These are phyloP conservation scores for Drosophila setifemur DNA, from an alignment of 1,140 invertebrate genomes.

Conservation along the genomic window DNA sequence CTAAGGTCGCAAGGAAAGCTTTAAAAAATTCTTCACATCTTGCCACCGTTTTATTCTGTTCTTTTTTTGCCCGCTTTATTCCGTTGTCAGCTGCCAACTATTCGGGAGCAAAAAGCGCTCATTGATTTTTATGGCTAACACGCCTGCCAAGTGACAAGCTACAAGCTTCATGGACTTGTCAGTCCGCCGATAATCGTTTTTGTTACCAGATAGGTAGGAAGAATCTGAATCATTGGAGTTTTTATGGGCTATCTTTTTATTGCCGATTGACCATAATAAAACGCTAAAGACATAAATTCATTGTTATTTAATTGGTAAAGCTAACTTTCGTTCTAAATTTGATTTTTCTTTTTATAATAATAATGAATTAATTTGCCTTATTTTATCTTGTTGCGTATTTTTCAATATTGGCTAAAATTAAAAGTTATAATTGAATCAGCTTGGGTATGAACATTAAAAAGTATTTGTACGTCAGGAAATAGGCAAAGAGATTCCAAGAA, in stretches of 20 bases:
- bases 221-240: slow-evolving; percentile 12
- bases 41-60: slow-evolving; percentile 33
- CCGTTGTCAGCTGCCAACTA: slow-evolving; percentile 66
- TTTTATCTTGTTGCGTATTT: no score
- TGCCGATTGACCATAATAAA: slow-evolving; percentile 2
- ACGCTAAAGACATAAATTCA: background rate
- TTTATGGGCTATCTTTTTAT: slow-evolving; percentile 9
- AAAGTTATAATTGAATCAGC: slow-evolving; percentile 1
- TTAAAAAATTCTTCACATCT: slow-evolving; percentile 63
- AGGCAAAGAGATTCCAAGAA: slow-evolving; percentile 8
- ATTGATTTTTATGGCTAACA: slow-evolving; percentile 78
- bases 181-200: slow-evolving; percentile 38
- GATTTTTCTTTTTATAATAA: no score
- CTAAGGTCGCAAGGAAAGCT: slow-evolving; percentile 58
- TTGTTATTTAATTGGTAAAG: no score
- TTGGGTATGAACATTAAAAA: background rate
- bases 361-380: no score
- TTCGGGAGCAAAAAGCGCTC: slow-evolving; percentile 51
- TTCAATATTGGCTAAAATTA: background rate
- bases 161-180: slow-evolving; percentile 40
- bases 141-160: slow-evolving; percentile 53
- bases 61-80: slow-evolving; percentile 21
- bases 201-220: background rate
- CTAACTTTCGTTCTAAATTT: no score
- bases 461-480: background rate